Percentiles rank a stretch among this genome's conserved stretches.
These are phyloP conservation scores for Mantis religiosa DNA, from an alignment of 2,888 invertebrate genomes.

Conservation along the genomic window DNA sequence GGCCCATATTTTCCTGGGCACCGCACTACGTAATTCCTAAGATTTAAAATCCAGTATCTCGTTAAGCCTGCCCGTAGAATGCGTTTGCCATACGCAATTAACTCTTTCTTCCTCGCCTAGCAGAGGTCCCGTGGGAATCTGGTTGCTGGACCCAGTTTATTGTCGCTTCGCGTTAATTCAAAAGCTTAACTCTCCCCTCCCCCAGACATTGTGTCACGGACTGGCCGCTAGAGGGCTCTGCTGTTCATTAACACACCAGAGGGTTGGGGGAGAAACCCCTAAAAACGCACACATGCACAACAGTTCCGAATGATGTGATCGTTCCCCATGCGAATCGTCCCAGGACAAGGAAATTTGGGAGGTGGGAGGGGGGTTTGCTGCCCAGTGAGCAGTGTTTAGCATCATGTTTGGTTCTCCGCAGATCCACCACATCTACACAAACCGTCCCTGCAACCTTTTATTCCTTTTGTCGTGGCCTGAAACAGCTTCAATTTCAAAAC, in stretches of 20 bases:
- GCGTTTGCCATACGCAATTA: neutral
- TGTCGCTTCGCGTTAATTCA: neutral
- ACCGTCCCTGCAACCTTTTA: no score
- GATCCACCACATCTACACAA: neutral
- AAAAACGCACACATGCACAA: neutral
- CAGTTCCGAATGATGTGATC: neutral
- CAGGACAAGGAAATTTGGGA: neutral
- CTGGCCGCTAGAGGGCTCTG: neutral
- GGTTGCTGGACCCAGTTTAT: neutral
- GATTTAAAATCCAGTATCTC: neutral
- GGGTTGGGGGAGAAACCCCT: neutral
- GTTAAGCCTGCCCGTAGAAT: neutral
- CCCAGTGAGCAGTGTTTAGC: neutral
- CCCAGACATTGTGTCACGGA: neutral
- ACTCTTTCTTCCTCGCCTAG: neutral
- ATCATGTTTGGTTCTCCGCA: neutral
- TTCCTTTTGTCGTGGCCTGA: no score
- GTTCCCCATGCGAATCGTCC: neutral
- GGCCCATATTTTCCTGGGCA: neutral
- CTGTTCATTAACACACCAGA: neutral
- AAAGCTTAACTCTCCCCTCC: neutral
- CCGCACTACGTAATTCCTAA: neutral
- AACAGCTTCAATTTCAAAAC: no score
- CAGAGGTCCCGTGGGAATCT: neutral
- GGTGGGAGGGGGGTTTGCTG: neutral